Evolutionary conservation across 2,113 vertebrate genomes (phyloP).

Genomic region (Panurus biarmicus): DNA sequence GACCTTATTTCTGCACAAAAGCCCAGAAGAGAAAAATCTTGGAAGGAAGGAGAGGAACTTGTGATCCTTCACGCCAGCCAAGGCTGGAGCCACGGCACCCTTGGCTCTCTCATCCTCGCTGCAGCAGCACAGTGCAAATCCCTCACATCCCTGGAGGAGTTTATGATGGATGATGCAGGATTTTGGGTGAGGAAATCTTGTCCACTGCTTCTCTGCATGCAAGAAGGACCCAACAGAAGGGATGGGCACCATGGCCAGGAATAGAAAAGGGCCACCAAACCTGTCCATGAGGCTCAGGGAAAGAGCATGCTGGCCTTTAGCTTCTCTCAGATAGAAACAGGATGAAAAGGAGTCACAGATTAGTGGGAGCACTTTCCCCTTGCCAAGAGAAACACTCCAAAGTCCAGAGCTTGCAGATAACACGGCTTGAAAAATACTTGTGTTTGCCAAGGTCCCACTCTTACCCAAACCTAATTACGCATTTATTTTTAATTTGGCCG

Average conservation of each 20-base stretch:
- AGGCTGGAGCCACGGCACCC: neutral
- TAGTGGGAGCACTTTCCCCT: neutral
- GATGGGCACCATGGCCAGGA: neutral
- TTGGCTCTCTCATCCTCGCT: neutral
- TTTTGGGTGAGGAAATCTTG: neutral
- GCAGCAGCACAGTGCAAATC: neutral
- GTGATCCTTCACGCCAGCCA: neutral
- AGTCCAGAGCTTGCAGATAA: slow-evolving; percentile 9
- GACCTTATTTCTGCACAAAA: neutral
- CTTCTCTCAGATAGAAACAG: neutral
- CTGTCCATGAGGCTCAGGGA: neutral
- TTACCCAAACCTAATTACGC: neutral
- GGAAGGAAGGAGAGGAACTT: neutral
- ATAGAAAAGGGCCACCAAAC: neutral
- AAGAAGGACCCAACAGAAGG: rapidly evolving
- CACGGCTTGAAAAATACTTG: neutral
- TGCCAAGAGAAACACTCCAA: neutral
- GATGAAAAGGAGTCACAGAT: neutral
- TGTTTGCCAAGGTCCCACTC: neutral
- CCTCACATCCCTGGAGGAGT: neutral
- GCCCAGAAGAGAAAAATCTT: neutral
- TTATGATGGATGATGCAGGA: neutral
- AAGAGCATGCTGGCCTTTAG: neutral
- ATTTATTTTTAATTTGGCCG: slow-evolving; percentile 25
- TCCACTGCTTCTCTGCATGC: neutral